A percentile compares a stretch with the other conserved stretches of the same genome.
These are phyloP conservation scores for Malthinus flaveolus DNA, from an alignment of 2,888 invertebrate species.

Conservation along the genomic window DNA sequence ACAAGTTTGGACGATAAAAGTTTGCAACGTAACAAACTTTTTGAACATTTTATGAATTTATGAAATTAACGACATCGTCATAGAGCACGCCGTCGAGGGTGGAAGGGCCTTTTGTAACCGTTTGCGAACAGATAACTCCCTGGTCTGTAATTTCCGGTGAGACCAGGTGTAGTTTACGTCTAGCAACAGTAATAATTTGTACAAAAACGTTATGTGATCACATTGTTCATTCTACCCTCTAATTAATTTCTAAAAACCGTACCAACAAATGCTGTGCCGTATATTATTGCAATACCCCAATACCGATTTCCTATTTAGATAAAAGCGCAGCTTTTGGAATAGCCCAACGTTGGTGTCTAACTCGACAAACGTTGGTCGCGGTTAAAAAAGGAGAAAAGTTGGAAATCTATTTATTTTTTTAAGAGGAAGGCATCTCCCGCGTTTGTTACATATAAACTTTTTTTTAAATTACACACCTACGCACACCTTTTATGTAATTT, in stretches of 20 bases:
- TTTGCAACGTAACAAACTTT: no score
- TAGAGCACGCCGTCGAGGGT: background rate
- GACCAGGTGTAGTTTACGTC: constrained; percentile 23
- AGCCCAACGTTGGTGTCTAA: no score
- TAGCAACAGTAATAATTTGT: constrained; percentile 23
- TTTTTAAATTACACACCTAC: constrained; percentile 4
- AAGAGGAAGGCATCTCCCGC: no score
- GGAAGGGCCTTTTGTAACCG: constrained; percentile 2
- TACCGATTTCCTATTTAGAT: background rate
- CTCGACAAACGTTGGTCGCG: no score
- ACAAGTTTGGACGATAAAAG: no score
- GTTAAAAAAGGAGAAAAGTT: no score
- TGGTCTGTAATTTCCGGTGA: constrained; percentile 26
- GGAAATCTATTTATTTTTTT: no score
- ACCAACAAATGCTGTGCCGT: constrained; percentile 11
- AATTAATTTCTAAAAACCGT: constrained; percentile 21
- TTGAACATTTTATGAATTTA: no score
- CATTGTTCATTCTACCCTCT: constrained; percentile 17
- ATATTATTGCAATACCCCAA: background rate
- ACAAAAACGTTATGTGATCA: constrained; percentile 18
- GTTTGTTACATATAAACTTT: no score
- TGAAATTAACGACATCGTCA: constrained; percentile 1
- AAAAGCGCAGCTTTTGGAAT: background rate
- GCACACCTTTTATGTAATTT: constrained; percentile 13
- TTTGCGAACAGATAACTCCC: constrained; percentile 19